Evolutionary conservation across 2,888 invertebrate genomes (phyloP).

Genomic region (Platycheirus albimanus): DNA sequence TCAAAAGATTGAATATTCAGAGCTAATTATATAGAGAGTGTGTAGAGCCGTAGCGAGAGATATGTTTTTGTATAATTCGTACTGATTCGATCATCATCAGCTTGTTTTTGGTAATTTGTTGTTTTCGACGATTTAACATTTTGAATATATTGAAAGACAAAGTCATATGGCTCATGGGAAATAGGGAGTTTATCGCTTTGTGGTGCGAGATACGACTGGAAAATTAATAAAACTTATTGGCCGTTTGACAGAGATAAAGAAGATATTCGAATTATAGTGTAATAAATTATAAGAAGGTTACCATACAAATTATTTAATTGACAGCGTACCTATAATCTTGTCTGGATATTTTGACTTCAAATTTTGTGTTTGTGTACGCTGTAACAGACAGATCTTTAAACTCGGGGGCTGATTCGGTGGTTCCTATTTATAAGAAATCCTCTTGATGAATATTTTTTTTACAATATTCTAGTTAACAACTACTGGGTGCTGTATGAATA

Average conservation of each 20-base stretch:
- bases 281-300: conserved; percentile 67
- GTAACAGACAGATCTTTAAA: no score
- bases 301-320: conserved; percentile 63
- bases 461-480: no score
- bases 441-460: no score
- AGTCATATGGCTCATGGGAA: conserved; percentile 67
- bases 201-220: conserved; percentile 67
- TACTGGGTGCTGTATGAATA: no score
- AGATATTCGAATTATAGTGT: conserved; percentile 54
- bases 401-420: no score
- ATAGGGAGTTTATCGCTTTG: conserved; percentile 52
- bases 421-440: no score
- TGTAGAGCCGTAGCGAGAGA: no score
- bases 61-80: no score
- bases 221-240: conserved; percentile 67
- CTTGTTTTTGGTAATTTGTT: conserved; percentile 67
- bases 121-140: conserved; percentile 65
- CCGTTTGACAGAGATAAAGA: conserved; percentile 61
- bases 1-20: conserved; percentile 71
- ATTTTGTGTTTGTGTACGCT: no score
- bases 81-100: conserved; percentile 59
- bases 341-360: no score
- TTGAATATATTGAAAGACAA: no score
- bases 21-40: conserved; percentile 58
- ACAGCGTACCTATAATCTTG: conserved; percentile 30